These are phyloP conservation scores for Poeciliopsis presidionis DNA, from an alignment of 2,797 vertebrate species.

Conservation along the genomic window DNA sequence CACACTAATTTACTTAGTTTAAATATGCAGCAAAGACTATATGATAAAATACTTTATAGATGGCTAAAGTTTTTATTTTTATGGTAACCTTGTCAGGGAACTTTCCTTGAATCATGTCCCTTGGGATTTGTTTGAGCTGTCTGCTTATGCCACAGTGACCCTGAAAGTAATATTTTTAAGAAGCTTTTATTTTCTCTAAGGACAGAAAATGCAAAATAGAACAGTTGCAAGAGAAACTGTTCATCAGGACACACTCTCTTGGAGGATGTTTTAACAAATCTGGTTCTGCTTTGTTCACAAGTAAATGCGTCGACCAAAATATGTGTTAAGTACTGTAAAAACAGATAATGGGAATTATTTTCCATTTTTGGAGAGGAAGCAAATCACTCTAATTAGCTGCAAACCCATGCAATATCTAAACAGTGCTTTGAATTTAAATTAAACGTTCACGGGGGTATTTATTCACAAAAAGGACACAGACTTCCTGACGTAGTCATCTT, in stretches of 20 bases:
- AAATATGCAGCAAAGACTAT: background rate
- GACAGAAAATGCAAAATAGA: conserved; percentile 15
- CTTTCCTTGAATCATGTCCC: conserved; percentile 14
- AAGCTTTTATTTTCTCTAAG: conserved; percentile 13
- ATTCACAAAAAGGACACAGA: conserved; percentile 36
- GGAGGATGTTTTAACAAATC: conserved; percentile 2
- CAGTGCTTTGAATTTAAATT: background rate
- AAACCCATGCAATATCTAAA: background rate
- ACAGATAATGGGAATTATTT: background rate
- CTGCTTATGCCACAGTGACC: conserved; percentile 21
- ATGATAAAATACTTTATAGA: conserved; percentile 2
- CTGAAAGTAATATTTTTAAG: conserved; percentile 17
- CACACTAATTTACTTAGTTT: background rate
- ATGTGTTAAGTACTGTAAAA: conserved; percentile 14
- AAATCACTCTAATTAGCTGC: background rate
- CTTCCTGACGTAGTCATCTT: conserved; percentile 41
- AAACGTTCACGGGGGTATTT: background rate
- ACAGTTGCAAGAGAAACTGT: conserved; percentile 3
- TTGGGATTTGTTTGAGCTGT: conserved; percentile 22
- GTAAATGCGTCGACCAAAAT: background rate
- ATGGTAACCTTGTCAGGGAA: conserved; percentile 20
- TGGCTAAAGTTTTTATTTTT: conserved; percentile 23
- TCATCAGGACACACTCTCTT: background rate
- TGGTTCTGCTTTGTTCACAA: conserved; percentile 1
- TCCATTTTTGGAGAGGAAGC: background rate